Conservation (phyloP, 2,113 vertebrate species). For the Campylomormyrus tamandua region DNA sequence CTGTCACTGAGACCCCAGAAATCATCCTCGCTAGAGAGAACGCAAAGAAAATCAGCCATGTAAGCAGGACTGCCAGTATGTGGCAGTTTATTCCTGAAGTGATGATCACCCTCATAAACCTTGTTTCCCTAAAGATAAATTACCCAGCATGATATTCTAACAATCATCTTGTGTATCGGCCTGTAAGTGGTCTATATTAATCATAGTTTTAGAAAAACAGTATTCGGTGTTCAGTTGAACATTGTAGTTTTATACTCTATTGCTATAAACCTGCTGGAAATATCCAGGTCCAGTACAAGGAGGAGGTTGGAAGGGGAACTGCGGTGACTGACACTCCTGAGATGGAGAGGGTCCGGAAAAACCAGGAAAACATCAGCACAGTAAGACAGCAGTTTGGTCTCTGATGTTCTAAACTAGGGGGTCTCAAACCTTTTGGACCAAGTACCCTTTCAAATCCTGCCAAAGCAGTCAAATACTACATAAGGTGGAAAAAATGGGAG, state of each 20-base stretch:
- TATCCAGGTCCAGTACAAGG: conserved; percentile 12
- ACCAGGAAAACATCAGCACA: conserved; percentile 83
- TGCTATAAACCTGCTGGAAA: background rate
- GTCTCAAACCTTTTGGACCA: background rate
- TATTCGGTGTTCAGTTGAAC: background rate
- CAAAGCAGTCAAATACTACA: background rate
- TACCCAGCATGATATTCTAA: background rate
- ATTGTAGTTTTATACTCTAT: background rate
- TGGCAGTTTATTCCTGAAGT: too few species aligned
- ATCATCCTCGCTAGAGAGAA: conserved; percentile 60
- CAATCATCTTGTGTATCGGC: background rate
- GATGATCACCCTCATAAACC: background rate
- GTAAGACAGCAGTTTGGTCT: conserved; percentile 54
- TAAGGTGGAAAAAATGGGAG: background rate
- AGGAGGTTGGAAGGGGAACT: conserved; percentile 1
- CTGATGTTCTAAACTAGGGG: background rate
- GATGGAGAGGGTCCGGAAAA: conserved; percentile 77
- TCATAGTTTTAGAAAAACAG: background rate
- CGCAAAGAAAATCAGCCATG: conserved; percentile 54
- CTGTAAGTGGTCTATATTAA: background rate
- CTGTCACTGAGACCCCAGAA: conserved; percentile 54
- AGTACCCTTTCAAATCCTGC: background rate
- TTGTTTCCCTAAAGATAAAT: background rate
- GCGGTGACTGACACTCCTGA: background rate
- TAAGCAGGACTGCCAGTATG: conserved; percentile 23